Evolutionary conservation across 2,888 invertebrate species (phyloP), one percentile per base, ranked within the genome.

Genomic region (Machimus atricapillus): DNA sequence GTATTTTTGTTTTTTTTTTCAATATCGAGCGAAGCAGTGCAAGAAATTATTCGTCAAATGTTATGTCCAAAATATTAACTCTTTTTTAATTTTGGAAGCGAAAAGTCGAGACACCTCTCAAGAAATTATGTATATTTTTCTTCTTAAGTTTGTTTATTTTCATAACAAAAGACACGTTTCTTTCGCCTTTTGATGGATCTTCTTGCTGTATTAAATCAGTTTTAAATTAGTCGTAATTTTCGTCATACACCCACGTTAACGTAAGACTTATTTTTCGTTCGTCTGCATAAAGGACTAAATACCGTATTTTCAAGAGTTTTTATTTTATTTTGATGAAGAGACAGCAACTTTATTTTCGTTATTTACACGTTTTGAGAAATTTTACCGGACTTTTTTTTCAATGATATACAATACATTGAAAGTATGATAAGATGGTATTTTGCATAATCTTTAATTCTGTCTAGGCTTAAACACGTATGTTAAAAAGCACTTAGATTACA

Each of bases 261-360:
- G 31, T 58, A 82, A 82, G 82, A 58, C 37, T 58, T 82, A 56
- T 82, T 19, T 82, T 78, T 46, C 9, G 27, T 40, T 52, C 66
- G 52, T 31, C 52, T 46, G 79, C 52, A 79, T 79, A 31, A 79
- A 46, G 58, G 27, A 83, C 66, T 74, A 85, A 85, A 40, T 27
- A 85, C 43, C 31, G 46, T 56, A 77, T 56, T 31, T 77, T 56
- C 76, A 34, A 40, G 77, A 85, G 86, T 85, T 52, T 87, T 85
- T 81, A 85, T 87, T 87, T 88, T 87, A 74, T 88, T 88, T 87
- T 73, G 81, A 85, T 87, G 43, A 77, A 86, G 86, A 87, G 87
- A 88, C 87, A 88, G 88, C 85, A 87, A 87, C 66, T 85, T 87
- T 81, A 86, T 76, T 87, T 77, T 79, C 43, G 81, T 82, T 79